Conservation (phyloP, 2,888 invertebrate genomes). For the Ctenicera cuprea region DNA sequence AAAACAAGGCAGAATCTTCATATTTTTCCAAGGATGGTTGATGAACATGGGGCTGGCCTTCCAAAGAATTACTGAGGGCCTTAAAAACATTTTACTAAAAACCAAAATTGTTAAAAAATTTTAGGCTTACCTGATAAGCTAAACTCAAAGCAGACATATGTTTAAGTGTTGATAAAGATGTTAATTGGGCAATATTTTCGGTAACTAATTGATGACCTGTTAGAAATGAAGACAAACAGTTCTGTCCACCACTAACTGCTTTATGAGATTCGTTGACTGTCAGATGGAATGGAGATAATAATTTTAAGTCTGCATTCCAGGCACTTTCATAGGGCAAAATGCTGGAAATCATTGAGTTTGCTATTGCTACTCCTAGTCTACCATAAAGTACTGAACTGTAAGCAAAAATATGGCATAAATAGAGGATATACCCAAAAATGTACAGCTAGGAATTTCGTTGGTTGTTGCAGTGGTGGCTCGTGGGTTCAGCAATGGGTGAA, state of each 20-base stretch:
- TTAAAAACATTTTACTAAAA: constrained; percentile 52
- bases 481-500: too few relatives aligned
- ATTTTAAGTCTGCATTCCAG: constrained; percentile 70
- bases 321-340: constrained; percentile 70
- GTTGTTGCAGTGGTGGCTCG: too few relatives aligned
- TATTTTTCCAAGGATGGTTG: constrained; percentile 73
- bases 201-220: constrained; percentile 59
- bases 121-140: constrained; percentile 67
- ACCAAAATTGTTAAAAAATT: constrained; percentile 12
- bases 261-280: constrained; percentile 68
- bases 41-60: constrained; percentile 67
- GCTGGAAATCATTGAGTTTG: constrained; percentile 71
- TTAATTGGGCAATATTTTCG: constrained; percentile 63
- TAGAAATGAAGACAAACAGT: constrained; percentile 62
- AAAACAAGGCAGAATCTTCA: constrained; percentile 75
- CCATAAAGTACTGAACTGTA: constrained; percentile 74
- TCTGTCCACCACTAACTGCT: constrained; percentile 55
- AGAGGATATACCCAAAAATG: too few relatives aligned
- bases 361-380: constrained; percentile 72
- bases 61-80: constrained; percentile 61
- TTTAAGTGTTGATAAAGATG: constrained; percentile 65
- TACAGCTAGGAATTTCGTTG: too few relatives aligned
- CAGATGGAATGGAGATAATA: constrained; percentile 69
- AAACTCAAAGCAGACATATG: constrained; percentile 67
- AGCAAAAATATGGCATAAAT: constrained; percentile 36